Evolutionary conservation across 2,888 invertebrate genomes (phyloP), one percentile per base, ranked within the genome.

Genomic region (Plusia festucae): DNA sequence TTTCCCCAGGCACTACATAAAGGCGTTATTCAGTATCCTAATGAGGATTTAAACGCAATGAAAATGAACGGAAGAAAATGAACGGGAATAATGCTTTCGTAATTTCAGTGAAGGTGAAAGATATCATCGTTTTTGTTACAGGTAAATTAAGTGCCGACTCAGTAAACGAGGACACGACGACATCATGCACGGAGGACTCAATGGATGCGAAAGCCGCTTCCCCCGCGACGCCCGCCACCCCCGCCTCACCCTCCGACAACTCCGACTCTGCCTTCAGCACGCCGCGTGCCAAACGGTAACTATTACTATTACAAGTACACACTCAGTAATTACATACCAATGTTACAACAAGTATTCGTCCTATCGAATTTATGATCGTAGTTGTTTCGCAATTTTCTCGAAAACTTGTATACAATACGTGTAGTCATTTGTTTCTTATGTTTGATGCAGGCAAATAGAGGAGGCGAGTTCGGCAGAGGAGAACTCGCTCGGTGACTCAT

Each of bases 121-220:
- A 61, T 53, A 20, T 60, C 55, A 46, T 8, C 18, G 15, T 55
- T 0, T 34, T 82, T 78, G 64, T 85, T 84, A 1, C 87, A 95
- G 95, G 95, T 59, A 95, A 95, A 85, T 78, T 95, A 79, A 86
- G 80, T 22, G 93, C 93, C 60, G 96, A 96, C 77, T 95, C 96
- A 67, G 96, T 97, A 83, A 97, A 96, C 86, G 97, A 97, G 88
- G 95, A 94, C 85, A 97, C 97, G 53, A 96, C 96, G 78, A 97
- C 97, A 70, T 97, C 97, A 24, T 97, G 96, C 92, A 97, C 97
- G 65, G 97, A 97, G 88, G 97, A 97, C 90, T 97, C 97, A 53
- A 90, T 97, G 91, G 97, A 97, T 90, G 96, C 97, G 27, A 95
- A 96, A 71, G 86, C 90, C 20, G 87, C 90, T 61, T 97, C 93